These are phyloP conservation scores for Avahi laniger DNA, from an alignment of 2,797 vertebrate species.

Conservation along the genomic window DNA sequence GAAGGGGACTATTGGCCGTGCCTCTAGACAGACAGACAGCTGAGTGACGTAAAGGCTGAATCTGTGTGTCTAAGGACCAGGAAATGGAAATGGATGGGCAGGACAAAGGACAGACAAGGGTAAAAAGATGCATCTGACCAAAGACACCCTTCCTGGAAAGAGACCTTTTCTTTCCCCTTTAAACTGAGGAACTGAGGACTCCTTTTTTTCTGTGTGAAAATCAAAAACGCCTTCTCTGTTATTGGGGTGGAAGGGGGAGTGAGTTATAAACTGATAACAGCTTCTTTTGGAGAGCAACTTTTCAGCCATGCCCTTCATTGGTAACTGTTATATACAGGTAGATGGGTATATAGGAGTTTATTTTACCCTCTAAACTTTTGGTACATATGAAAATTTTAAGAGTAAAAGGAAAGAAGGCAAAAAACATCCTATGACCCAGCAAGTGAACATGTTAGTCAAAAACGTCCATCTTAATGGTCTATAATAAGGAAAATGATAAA, in stretches of 20 bases:
- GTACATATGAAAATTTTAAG: background rate
- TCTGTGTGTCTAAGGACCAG: background rate
- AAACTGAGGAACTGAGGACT: background rate
- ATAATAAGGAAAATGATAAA: background rate
- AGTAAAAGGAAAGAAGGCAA: background rate
- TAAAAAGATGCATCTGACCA: background rate
- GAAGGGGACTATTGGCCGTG: background rate
- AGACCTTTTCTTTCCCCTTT: background rate
- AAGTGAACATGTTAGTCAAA: background rate
- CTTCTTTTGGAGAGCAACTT: background rate
- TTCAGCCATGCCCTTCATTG: background rate
- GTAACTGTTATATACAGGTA: background rate
- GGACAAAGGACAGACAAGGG: background rate
- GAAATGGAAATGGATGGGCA: background rate
- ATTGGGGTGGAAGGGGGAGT: background rate
- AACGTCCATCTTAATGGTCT: background rate
- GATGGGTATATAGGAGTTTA: background rate
- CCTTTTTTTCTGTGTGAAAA: background rate
- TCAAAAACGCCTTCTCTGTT: background rate
- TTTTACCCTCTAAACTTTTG: background rate
- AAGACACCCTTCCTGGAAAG: background rate
- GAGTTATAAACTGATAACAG: background rate
- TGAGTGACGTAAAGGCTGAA: background rate
- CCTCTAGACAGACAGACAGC: background rate
- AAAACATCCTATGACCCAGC: background rate